Conservation (phyloP, 92 coral and sea anemone genomes). For the Paramuricea clavata region DNA sequence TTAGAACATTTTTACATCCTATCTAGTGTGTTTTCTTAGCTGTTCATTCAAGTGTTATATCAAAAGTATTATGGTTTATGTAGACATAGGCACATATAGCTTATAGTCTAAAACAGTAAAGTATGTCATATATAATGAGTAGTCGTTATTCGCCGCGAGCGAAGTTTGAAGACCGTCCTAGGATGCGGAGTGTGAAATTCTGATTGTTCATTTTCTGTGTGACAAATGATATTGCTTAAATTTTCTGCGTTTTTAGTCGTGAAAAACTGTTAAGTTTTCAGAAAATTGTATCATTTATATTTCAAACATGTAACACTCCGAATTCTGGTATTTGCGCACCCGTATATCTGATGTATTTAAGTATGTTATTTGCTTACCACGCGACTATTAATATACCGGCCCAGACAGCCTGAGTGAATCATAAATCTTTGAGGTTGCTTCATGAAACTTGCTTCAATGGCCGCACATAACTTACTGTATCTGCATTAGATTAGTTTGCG, state of each 20-base stretch:
- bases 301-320: background rate
- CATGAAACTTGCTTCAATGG: background rate
- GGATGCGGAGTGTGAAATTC: conserved; percentile 1
- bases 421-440: background rate
- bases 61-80: background rate
- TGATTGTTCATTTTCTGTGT: background rate
- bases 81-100: background rate
- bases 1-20: background rate
- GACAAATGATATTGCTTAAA: background rate
- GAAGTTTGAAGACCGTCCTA: background rate
- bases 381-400: background rate
- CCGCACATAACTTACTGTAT: background rate
- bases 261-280: background rate
- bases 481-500: background rate
- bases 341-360: background rate
- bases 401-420: background rate
- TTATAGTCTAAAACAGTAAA: background rate
- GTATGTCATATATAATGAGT: background rate
- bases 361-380: background rate
- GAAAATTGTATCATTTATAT: background rate
- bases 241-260: background rate
- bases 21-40: background rate
- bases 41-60: background rate
- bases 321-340: background rate
- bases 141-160: background rate